Percentiles rank a stretch among this genome's conserved stretches.
These are phyloP conservation scores for Pholis gunnellus DNA, from an alignment of 2,113 vertebrate genomes.

Conservation along the genomic window DNA sequence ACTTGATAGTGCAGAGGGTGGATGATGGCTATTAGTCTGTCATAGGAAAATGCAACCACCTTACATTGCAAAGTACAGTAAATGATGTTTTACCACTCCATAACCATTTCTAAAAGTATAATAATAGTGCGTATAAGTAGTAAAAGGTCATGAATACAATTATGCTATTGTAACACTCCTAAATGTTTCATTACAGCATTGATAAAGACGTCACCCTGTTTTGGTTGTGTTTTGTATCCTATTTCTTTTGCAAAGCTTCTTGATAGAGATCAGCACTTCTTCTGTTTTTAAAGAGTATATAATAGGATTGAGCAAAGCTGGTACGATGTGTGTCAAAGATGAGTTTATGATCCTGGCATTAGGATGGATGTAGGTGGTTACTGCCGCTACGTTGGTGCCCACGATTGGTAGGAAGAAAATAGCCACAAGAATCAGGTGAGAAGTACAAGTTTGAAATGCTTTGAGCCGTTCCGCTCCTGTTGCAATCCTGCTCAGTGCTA, in stretches of 20 bases:
- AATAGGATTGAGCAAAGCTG: conserved; percentile 74
- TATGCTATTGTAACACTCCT: no score
- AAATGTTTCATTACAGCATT: no score
- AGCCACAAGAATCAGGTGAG: conserved; percentile 74
- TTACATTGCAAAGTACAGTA: no score
- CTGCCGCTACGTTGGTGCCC: neutral
- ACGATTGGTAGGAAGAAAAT: conserved; percentile 60
- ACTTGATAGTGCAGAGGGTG: conserved; percentile 74
- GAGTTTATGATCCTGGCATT: conserved; percentile 73
- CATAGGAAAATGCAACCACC: conserved; percentile 78
- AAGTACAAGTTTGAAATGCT: conserved; percentile 75
- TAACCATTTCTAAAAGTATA: no score
- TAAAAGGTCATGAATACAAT: no score
- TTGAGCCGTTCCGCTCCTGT: conserved; percentile 52
- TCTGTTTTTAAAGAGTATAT: conserved; percentile 76
- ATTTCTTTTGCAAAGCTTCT: conserved; percentile 46
- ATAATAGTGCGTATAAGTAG: no score
- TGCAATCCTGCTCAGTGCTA: conserved; percentile 53
- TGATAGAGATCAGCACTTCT: conserved; percentile 62
- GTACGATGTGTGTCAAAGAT: conserved; percentile 59
- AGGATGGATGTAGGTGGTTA: conserved; percentile 25
- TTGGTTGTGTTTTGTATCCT: no score
- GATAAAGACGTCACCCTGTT: no score
- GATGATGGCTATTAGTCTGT: conserved; percentile 81
- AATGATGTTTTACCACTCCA: no score